Conservation (phyloP, 2,113 vertebrate genomes). For the Emydocephalus ijimae region DNA sequence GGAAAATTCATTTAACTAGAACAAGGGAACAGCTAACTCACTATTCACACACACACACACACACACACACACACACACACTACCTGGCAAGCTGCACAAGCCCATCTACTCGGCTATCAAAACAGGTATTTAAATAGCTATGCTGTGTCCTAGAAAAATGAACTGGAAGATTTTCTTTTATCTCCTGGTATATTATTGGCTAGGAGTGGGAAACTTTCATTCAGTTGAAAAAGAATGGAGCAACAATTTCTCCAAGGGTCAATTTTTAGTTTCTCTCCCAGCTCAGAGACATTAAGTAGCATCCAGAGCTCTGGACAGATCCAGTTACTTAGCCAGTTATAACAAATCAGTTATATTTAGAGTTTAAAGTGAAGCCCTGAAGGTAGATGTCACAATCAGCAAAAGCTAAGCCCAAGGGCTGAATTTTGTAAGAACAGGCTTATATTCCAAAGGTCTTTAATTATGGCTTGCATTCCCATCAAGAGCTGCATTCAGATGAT, state of each 20-base stretch:
- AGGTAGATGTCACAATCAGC: not conserved
- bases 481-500: not conserved
- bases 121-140: not conserved
- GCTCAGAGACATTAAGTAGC: not conserved
- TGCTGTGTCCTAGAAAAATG: not conserved
- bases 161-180: not conserved
- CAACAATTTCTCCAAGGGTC: not conserved
- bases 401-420: not conserved
- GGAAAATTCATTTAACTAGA: not conserved
- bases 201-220: not conserved
- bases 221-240: not conserved
- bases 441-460: not conserved
- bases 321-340: not conserved
- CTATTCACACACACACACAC: not conserved
- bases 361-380: not conserved
- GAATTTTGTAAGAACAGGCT: not conserved
- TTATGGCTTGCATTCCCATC: not conserved
- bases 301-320: not conserved
- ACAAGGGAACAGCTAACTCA: not conserved
- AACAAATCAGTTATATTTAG: not conserved
- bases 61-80: too few relatives aligned
- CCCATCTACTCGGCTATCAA: not conserved
- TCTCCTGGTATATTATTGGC: not conserved
- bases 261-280: not conserved
- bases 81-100: not conserved